These are phyloP conservation scores for Tragelaphus buxtoni DNA, from an alignment of 2,113 vertebrate species.

Conservation along the genomic window DNA sequence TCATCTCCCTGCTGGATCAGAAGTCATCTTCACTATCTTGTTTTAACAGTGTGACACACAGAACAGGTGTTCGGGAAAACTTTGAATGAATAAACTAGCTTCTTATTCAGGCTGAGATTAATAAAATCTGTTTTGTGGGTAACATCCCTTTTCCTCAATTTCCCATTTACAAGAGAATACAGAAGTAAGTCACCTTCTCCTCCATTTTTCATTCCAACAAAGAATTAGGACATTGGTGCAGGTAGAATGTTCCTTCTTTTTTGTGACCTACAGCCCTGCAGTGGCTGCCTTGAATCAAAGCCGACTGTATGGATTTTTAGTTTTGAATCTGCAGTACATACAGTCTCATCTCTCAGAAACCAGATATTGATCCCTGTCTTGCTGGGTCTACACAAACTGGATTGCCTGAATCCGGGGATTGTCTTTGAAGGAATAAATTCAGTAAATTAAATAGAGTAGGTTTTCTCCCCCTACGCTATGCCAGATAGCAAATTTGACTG, in stretches of 20 bases:
- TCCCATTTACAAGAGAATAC: background rate
- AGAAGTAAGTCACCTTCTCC: background rate
- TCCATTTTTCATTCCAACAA: constrained; percentile 25
- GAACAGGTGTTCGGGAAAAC: background rate
- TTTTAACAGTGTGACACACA: background rate
- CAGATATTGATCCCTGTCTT: constrained; percentile 67
- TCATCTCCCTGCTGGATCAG: background rate
- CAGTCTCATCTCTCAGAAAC: constrained; percentile 60
- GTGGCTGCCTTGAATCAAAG: background rate
- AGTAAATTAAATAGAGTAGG: constrained; percentile 52
- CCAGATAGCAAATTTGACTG: constrained; percentile 1
- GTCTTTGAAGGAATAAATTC: constrained; percentile 54
- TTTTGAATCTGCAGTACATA: constrained; percentile 58
- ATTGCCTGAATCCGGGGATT: constrained; percentile 56
- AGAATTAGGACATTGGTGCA: background rate
- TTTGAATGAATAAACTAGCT: constrained; percentile 1
- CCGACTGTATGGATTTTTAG: constrained; percentile 60
- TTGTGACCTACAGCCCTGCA: constrained; percentile 25
- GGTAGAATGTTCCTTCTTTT: background rate
- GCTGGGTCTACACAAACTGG: constrained; percentile 58
- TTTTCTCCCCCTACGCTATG: background rate
- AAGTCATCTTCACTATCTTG: background rate
- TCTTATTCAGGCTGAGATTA: background rate
- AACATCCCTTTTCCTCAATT: background rate
- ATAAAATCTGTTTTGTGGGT: background rate